Conservation (phyloP, 2,797 vertebrate species). For the Dipus sagitta region DNA sequence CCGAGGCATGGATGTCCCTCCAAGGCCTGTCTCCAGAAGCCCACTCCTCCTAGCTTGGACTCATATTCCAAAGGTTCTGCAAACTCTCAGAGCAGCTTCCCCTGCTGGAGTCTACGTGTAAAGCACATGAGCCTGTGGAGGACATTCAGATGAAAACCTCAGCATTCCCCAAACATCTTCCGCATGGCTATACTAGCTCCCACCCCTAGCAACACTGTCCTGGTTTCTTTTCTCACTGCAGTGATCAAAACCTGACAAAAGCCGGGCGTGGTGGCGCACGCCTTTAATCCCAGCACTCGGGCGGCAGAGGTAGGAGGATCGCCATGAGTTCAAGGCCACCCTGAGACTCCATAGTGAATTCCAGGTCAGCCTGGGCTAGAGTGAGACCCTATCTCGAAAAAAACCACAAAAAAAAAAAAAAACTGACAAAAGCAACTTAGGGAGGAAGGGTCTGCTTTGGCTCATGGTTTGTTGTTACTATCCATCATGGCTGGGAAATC, state of each 20-base stretch:
- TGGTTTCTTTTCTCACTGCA: neutral
- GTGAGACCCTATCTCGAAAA: no score
- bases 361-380: no score
- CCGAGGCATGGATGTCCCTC: neutral
- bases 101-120: neutral
- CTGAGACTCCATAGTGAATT: no score
- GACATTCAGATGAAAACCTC: neutral
- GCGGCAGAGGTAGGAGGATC: no score
- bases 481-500: neutral
- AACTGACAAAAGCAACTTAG: no score
- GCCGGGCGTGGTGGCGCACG: no score
- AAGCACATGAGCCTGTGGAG: neutral
- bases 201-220: neutral
- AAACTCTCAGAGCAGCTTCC: neutral
- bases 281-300: no score
- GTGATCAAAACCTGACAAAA: neutral
- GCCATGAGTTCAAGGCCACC: no score
- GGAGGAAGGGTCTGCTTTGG: neutral
- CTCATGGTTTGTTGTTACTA: neutral
- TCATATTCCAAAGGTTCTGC: neutral
- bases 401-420: no score
- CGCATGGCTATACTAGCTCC: no score
- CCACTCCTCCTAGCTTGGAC: neutral
- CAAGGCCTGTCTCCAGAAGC: neutral
- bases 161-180: neutral